Evolutionary conservation across 2,888 invertebrate genomes (phyloP).

Genomic region (Apocheima hispidaria): DNA sequence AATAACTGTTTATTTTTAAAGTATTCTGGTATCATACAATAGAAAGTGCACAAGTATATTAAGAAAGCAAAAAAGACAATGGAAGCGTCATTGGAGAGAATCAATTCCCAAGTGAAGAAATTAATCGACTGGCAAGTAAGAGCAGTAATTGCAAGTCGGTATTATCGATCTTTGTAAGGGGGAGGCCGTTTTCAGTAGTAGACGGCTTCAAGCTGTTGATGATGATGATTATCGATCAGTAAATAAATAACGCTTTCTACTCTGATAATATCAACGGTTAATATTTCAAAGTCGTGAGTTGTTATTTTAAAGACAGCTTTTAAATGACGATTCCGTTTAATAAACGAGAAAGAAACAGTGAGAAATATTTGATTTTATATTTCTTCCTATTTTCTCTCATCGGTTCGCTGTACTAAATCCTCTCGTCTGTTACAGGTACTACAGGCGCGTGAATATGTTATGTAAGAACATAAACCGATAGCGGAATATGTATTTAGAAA

Average conservation of each 20-base stretch:
- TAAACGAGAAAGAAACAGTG: neutral
- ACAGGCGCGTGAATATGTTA: too few species aligned
- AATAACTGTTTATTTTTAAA: slow-evolving; percentile 40
- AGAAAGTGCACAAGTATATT: slow-evolving; percentile 65
- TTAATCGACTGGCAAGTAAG: slow-evolving; percentile 61
- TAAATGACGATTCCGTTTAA: neutral
- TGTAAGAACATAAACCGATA: too few species aligned
- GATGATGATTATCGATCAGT: too few species aligned
- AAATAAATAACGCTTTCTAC: slow-evolving; percentile 61
- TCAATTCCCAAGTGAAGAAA: slow-evolving; percentile 58
- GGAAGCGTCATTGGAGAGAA: slow-evolving; percentile 55
- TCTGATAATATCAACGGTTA: slow-evolving; percentile 49
- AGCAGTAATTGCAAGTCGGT: slow-evolving; percentile 57
- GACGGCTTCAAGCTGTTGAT: too few species aligned
- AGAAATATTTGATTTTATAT: too few species aligned
- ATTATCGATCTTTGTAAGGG: slow-evolving; percentile 58
- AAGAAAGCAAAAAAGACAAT: slow-evolving; percentile 62
- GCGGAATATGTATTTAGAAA: neutral
- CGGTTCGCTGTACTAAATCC: too few species aligned
- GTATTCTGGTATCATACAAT: slow-evolving; percentile 41
- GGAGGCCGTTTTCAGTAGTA: too few species aligned
- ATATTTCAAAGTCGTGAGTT: slow-evolving; percentile 45
- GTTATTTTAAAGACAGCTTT: slow-evolving; percentile 23
- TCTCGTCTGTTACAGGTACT: too few species aligned
- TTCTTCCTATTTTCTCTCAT: too few species aligned